Base-by-base conservation (phyloP, 2,888 invertebrate genomes). In the Hydropsyche betteni region DNA sequence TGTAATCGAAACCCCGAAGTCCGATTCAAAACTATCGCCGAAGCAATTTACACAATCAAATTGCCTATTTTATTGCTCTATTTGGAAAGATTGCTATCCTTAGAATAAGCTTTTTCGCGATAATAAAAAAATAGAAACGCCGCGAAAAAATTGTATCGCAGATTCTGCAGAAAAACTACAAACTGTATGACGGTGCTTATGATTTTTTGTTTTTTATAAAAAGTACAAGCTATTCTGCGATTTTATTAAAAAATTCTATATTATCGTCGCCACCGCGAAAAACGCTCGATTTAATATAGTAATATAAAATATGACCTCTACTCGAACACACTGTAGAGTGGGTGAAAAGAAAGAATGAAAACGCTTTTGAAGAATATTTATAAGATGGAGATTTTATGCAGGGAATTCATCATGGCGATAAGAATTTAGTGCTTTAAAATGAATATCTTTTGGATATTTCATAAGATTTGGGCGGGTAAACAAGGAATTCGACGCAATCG, bases 41-140 rank as follows among this genome's bases (percentile, higher is more conserved):
- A 58, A 74, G 74, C 74, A 51, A 74, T 74, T 68, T 75, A 44
- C 70, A 75, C 75, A 70, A 75, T 64, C 75, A 75, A 75, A 75
- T 70, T 36, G 75, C 61, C 75, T 75, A 58, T 68, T 75, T 75
- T 75, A 75, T 75, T 75, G 70, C 69, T 75, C 75, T 70, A 75
- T 75, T 75, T 53, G 36, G 61, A 75, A 75, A 75, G 64, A 75
- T 75, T 70, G 70, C 69, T 14, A 74, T 24, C 69, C 53, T 52
- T 24, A 50, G 69, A 69, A 69, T 44, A 38, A 38, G 38, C 36
- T n/a, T 36, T 24, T 58, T 72, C 36, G 61, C n/a, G 34, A 58
- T 58, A 72, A 72, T 33, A 72, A 12, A 52, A 16, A 36, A 52
- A 70, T 44, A 52, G 51, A 38, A 38, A 24, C 24, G 7, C 44